Percentiles rank a stretch among this genome's conserved stretches.
These are phyloP conservation scores for Notiomystis cincta DNA, from an alignment of 2,113 vertebrate genomes.

Conservation along the genomic window DNA sequence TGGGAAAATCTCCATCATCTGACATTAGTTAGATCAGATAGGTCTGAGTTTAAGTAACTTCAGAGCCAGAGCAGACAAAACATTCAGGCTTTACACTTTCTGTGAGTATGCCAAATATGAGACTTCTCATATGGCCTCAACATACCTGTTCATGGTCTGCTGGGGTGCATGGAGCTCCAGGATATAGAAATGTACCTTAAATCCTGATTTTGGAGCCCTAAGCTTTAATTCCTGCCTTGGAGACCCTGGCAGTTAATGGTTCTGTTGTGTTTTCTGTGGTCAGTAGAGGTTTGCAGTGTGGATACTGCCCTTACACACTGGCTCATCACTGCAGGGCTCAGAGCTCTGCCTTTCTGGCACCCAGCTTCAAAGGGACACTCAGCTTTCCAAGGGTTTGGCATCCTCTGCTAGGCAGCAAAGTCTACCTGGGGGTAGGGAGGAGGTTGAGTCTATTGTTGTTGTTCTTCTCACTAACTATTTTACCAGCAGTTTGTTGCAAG, in stretches of 20 bases:
- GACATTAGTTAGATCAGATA: neutral
- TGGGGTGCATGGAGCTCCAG: neutral
- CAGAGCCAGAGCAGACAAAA: neutral
- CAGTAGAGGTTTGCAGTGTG: neutral
- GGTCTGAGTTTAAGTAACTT: neutral
- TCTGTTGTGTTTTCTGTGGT: neutral
- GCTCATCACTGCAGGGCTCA: neutral
- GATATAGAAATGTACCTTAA: fast-evolving
- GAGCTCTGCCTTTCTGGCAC: neutral
- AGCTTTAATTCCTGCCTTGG: neutral
- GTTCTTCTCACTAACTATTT: neutral
- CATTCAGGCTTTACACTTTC: neutral
- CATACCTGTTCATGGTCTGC: neutral
- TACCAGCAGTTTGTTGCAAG: neutral
- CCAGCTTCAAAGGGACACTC: neutral
- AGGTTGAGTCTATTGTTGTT: neutral
- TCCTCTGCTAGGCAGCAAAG: neutral
- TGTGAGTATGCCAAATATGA: neutral
- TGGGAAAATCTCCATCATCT: neutral
- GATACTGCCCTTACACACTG: neutral
- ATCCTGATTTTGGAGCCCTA: neutral
- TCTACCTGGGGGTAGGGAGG: neutral
- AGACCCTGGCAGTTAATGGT: neutral
- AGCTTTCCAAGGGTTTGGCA: neutral
- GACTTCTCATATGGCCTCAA: neutral